Conservation (phyloP, 2,113 vertebrate species). For the Anarrhichthys ocellatus region DNA sequence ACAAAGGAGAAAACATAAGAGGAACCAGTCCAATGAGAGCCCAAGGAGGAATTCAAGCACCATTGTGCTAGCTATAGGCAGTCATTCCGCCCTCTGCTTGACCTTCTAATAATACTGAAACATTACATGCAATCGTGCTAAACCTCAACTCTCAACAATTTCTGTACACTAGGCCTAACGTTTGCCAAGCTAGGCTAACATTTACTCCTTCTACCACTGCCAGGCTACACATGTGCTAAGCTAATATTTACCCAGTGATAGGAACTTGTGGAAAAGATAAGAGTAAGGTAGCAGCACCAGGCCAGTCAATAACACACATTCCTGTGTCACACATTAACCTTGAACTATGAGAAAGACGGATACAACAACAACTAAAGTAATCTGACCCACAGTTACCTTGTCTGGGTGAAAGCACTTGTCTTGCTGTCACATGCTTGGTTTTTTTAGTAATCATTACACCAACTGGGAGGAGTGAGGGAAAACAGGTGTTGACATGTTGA, state of each 20-base stretch:
- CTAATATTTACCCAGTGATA: constrained; percentile 73
- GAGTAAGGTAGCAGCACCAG: constrained; percentile 3
- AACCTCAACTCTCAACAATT: constrained; percentile 2
- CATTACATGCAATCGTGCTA: neutral
- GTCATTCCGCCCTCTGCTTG: constrained; percentile 11
- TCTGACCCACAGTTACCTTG: constrained; percentile 55
- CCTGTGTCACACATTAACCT: constrained; percentile 51
- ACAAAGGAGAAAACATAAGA: neutral
- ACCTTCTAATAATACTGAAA: constrained; percentile 14
- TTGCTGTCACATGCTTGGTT: constrained; percentile 45
- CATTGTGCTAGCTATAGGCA: neutral
- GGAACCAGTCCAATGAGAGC: neutral
- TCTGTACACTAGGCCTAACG: neutral
- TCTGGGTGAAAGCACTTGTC: constrained; percentile 29
- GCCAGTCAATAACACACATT: constrained; percentile 39
- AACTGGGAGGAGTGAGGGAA: constrained; percentile 11
- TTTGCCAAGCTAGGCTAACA: constrained; percentile 26
- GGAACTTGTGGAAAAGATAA: constrained; percentile 56
- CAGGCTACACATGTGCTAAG: constrained; percentile 34
- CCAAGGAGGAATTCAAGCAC: neutral
- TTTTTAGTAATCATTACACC: constrained; percentile 64
- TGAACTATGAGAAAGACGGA: constrained; percentile 25
- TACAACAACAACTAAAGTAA: constrained; percentile 26
- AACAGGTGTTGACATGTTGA: constrained; percentile 7
- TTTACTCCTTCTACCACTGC: constrained; percentile 13